Evolutionary conservation across 2,888 invertebrate species (phyloP).

Genomic region (Alentia gelatinosa): DNA sequence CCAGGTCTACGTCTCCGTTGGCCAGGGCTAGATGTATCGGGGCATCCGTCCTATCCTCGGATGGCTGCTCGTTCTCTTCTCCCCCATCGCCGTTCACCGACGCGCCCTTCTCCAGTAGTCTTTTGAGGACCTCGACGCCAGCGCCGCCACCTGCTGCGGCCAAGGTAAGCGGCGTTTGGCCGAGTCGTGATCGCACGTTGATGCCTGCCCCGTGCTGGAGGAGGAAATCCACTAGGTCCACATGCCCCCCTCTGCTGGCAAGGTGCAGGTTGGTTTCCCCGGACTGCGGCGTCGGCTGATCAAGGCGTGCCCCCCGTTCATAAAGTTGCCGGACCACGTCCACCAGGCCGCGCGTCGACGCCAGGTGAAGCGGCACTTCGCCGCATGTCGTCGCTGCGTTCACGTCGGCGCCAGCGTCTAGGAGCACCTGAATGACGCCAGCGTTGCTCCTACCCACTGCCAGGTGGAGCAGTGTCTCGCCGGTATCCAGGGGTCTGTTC

Average conservation of each 20-base stretch:
- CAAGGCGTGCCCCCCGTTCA: neutral
- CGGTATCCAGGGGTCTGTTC: neutral
- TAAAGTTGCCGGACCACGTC: neutral
- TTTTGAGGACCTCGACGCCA: neutral
- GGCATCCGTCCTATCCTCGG: neutral
- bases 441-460: neutral
- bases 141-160: neutral
- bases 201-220: neutral
- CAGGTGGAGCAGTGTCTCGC: constrained; percentile 10
- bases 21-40: neutral
- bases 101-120: neutral
- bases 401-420: neutral
- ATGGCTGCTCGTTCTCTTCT: neutral
- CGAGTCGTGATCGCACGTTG: neutral
- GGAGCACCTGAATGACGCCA: neutral
- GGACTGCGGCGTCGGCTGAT: neutral
- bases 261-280: constrained; percentile 5
- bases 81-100: neutral
- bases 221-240: neutral
- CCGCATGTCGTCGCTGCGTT: neutral
- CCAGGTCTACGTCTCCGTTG: neutral
- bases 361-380: neutral
- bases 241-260: neutral
- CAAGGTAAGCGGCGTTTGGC: neutral
- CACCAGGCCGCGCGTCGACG: constrained; percentile 1